Evolutionary conservation across 2,888 invertebrate genomes (phyloP), one percentile per base, ranked within the genome.

Genomic region (Patella ulyssiponensis): DNA sequence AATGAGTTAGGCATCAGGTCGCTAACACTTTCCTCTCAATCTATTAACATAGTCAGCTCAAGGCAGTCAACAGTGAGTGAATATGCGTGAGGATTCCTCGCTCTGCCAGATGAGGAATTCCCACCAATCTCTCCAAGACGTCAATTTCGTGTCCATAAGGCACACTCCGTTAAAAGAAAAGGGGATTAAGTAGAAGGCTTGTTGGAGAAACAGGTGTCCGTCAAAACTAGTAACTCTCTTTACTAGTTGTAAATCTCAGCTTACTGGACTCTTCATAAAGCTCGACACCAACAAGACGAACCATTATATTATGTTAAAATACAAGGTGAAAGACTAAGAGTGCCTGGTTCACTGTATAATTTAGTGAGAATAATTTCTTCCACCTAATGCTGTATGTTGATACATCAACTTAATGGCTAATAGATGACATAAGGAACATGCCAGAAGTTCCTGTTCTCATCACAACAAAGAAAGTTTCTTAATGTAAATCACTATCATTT

Each of bases 61-160:
- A 64, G 64, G 64, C 64, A 64, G 64, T 64, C 64, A 64, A 64
- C 20, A 12, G 64, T 64, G 64, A 64, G 20, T 23, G 20, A 23
- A 23, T 23, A 64, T 33, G 73, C 72, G 54, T 52, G 20, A 51
- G 69, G 33, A 52, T 52, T 69, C 14, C n/a, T n/a, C 44, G 76
- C 52, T 52, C 58, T 64, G 64, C 73, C 76, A 76, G 76, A 71
- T 76, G 76, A 54, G 72, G 51, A 53, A 73, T 76, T 76, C 76
- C 53, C 76, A 76, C 71, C 72, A 54, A 20, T 69, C 76, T 44
- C 76, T 58, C 71, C 73, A 53, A 73, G 73, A 69, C 64, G 23
- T 64, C 64, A 64, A 64, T 64, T 64, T 64, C 11, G 64, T 64
- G 64, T 64, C 64, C 64, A 64, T 64, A 64, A 64, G 64, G 64